Evolutionary conservation across 2,797 vertebrate genomes (phyloP), one percentile per base, ranked within the genome.

Genomic region (Selene dorsalis): DNA sequence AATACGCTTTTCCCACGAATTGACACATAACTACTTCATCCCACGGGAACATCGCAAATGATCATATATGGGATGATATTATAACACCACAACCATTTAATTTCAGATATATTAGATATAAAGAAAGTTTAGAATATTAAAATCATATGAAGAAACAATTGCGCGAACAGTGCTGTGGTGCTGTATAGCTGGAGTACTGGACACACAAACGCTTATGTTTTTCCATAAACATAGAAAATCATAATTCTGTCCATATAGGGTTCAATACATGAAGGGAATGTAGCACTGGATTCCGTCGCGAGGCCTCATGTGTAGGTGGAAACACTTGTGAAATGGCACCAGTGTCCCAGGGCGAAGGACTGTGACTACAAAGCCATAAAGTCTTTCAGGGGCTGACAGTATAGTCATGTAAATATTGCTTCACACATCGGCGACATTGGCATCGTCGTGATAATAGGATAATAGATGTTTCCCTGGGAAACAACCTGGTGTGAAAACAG

Each of bases 361-460:
- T 52, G 86, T 72, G 79, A 92, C 86, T 82, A 88, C 89, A 92
- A 90, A 89, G 92, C 85, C 80, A 92, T 93, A 93, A 94, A 95
- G 88, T 88, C 80, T 89, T 93, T 93, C 84, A 90, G 84, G 83
- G 81, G 77, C 66, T 83, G 81, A 76, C 77, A 80, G 84, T 73
- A 86, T 92, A 94, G 93, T 91, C 92, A 94, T 95, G 92, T 90
- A 94, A 95, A 95, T 95, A 90, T 87, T 69, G 55, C 85, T 87
- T 91, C 89, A 93, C 94, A 95, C 94, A 70, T 91, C 28, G 80
- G 88, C 87, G 91, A 91, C 90, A 92, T 93, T 94, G 90, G 81
- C 94, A 93, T 78, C 68, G 56, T 60, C 52, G 75, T 94, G 95
- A 89, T 93, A 94, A 94, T 90, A 93, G 91, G 93, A 94, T 93